A percentile compares a stretch with the other conserved stretches of the same genome.
phyloP scores from a whole-genome alignment of 2,888 invertebrate species.

The Polydrusus pterygomalis region DNA sequence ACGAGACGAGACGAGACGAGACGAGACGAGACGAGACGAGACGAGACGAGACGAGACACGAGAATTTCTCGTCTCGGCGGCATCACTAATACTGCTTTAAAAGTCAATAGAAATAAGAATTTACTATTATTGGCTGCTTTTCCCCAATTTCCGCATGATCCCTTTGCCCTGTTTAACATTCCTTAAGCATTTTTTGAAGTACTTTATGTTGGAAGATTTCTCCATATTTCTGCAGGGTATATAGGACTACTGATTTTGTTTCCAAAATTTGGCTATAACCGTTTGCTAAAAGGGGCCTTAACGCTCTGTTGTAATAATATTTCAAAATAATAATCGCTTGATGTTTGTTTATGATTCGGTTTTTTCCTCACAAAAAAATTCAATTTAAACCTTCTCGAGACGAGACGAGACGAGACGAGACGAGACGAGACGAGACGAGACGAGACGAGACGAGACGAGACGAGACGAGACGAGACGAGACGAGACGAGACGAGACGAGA shows the following conservation, averaged over 20 bases:
- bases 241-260: conserved; percentile 32
- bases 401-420: no score
- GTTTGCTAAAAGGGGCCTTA: background rate
- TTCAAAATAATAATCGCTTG: background rate
- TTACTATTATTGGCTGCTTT: conserved; percentile 31
- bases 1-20: no score
- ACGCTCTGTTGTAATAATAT: background rate
- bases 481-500: no score
- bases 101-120: conserved; percentile 27
- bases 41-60: no score
- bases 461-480: no score
- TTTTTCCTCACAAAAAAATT: no score
- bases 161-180: conserved; percentile 18
- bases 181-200: conserved; percentile 12
- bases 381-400: no score
- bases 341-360: background rate
- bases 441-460: no score
- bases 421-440: no score
- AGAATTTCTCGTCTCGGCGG: no score
- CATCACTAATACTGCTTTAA: background rate
- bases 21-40: no score
- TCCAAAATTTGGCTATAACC: background rate
- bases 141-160: conserved; percentile 33
- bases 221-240: conserved; percentile 29
- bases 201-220: conserved; percentile 22